Evolutionary conservation across 1,140 invertebrate species (phyloP).

Genomic region (Megathymus violae): DNA sequence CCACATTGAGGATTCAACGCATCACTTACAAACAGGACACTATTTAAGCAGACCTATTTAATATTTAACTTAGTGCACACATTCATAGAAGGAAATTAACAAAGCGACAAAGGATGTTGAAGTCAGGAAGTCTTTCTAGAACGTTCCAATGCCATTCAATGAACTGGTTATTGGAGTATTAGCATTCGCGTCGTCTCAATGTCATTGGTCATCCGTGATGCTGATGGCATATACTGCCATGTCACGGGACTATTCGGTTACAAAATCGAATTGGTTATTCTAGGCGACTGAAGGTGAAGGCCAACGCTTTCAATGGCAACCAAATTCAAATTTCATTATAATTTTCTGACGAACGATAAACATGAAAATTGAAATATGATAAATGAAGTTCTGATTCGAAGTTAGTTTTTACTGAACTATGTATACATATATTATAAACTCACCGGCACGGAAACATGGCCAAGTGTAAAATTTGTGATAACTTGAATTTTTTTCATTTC

Average conservation of each 20-base stretch:
- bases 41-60: conserved; percentile 23
- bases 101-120: conserved; percentile 6
- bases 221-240: conserved; percentile 43
- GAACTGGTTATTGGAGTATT: conserved; percentile 40
- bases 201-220: conserved; percentile 58
- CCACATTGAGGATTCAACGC: conserved; percentile 6
- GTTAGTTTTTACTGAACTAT: too few relatives aligned
- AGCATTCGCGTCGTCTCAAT: conserved; percentile 57
- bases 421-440: too few relatives aligned
- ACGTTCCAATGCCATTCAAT: conserved; percentile 28
- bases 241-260: conserved; percentile 33
- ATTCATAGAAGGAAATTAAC: conserved; percentile 28
- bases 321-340: too few relatives aligned
- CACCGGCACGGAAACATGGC: too few relatives aligned
- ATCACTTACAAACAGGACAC: conserved; percentile 15
- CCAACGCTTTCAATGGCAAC: conserved; percentile 25
- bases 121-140: conserved; percentile 28
- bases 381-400: too few relatives aligned
- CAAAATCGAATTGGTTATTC: conserved; percentile 40
- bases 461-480: too few relatives aligned
- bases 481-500: too few relatives aligned
- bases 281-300: conserved; percentile 40
- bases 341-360: too few relatives aligned
- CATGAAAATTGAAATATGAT: too few relatives aligned
- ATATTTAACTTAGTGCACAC: conserved; percentile 19